Evolutionary conservation across 2,113 vertebrate genomes (phyloP).

Genomic region (Menura novaehollandiae): DNA sequence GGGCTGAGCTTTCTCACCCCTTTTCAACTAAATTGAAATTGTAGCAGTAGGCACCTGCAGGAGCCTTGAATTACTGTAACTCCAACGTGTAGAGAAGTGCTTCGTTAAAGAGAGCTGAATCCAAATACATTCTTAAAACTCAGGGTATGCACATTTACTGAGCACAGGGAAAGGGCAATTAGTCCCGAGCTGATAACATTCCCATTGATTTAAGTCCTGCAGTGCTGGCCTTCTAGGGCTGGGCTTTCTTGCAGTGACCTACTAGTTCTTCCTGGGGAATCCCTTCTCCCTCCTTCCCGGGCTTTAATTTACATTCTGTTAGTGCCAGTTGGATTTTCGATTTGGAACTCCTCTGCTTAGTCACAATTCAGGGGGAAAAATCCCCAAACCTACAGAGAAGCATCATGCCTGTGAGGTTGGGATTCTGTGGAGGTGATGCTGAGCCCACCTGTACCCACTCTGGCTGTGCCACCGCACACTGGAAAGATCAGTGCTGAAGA

Average conservation of each 20-base stretch:
- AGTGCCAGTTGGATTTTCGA: not conserved
- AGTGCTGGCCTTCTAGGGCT: not conserved
- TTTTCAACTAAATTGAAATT: not conserved
- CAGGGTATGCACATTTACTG: not conserved
- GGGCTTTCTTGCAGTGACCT: not conserved
- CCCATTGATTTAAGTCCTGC: not conserved
- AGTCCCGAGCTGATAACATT: not conserved
- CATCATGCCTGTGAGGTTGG: fast-evolving
- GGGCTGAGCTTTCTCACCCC: not conserved
- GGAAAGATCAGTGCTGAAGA: not conserved
- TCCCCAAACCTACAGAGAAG: not conserved
- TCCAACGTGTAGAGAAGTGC: not conserved
- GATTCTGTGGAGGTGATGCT: not conserved
- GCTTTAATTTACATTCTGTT: not conserved
- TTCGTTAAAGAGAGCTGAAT: not conserved
- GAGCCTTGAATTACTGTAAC: not conserved
- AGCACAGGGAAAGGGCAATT: not conserved
- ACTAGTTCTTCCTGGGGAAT: not conserved
- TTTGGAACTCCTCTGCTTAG: not conserved
- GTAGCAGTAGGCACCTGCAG: not conserved
- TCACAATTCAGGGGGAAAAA: not conserved
- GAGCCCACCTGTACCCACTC: not conserved
- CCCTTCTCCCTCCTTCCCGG: not conserved
- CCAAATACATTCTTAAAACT: not conserved
- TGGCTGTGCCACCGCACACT: not conserved